Evolutionary conservation across 2,888 invertebrate species (phyloP).

Genomic region (Torymus texanus): DNA sequence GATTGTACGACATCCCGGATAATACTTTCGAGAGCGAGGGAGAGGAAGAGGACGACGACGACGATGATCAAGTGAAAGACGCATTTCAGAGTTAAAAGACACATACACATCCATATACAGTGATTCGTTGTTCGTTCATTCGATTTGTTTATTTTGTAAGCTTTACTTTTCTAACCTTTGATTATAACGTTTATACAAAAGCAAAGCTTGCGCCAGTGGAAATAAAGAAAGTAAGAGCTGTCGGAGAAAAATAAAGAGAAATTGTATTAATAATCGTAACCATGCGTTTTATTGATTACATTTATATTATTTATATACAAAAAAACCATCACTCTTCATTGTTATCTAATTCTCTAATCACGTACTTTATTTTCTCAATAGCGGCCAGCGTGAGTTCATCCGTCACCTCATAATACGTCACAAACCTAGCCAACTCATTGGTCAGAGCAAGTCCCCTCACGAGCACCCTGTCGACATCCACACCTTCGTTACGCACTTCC

Average conservation of each 20-base stretch:
- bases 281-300: neutral
- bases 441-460: slow-evolving; percentile 80
- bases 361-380: slow-evolving; percentile 83
- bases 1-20: slow-evolving; percentile 98
- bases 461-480: slow-evolving; percentile 77
- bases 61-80: slow-evolving; percentile 74
- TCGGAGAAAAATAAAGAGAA: slow-evolving; percentile 31
- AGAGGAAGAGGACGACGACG: slow-evolving; percentile 91
- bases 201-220: slow-evolving; percentile 10
- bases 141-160: slow-evolving; percentile 36
- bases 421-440: slow-evolving; percentile 80
- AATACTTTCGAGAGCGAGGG: slow-evolving; percentile 99
- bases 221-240: neutral
- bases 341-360: slow-evolving; percentile 76
- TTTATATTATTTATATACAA: too few relatives aligned
- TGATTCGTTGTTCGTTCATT: neutral
- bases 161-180: slow-evolving; percentile 22
- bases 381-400: slow-evolving; percentile 82
- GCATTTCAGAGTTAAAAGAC: slow-evolving; percentile 70
- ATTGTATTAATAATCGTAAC: neutral
- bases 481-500: slow-evolving; percentile 73
- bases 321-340: too few relatives aligned
- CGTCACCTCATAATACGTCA: slow-evolving; percentile 83
- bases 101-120: too few relatives aligned
- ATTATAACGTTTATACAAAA: slow-evolving; percentile 10